A percentile compares a stretch with the other conserved stretches of the same genome.
These are phyloP conservation scores for Drosophila teissieri DNA, from an alignment of 1,140 invertebrate species.

Conservation along the genomic window DNA sequence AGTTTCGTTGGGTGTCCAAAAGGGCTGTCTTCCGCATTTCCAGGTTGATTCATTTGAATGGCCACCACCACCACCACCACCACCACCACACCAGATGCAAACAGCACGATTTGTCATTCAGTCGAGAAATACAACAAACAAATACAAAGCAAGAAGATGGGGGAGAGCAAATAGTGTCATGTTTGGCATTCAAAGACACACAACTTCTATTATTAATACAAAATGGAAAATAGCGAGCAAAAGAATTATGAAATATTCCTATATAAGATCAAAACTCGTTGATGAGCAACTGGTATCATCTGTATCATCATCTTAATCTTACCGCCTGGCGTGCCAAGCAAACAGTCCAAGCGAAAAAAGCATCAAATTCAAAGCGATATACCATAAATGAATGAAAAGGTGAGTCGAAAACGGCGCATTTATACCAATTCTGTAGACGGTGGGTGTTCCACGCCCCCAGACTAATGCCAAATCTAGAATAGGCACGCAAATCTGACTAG, in stretches of 20 bases:
- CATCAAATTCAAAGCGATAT: slow-evolving; percentile 1
- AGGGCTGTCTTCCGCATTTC: slow-evolving; percentile 43
- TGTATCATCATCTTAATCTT: slow-evolving; percentile 51
- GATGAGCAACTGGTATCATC: slow-evolving; percentile 59
- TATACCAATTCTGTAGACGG: slow-evolving; percentile 20
- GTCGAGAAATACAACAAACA: slow-evolving; percentile 22
- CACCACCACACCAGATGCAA: slow-evolving; percentile 48
- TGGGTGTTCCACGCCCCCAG: slow-evolving; percentile 45
- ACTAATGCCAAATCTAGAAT: slow-evolving; percentile 37
- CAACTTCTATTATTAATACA: slow-evolving; percentile 41
- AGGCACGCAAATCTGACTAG: slow-evolving; percentile 20
- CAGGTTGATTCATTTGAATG: slow-evolving; percentile 61
- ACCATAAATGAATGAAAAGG: slow-evolving; percentile 11
- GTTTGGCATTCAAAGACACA: slow-evolving; percentile 18
- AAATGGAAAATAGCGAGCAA: not conserved
- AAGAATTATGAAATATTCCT: slow-evolving; percentile 48
- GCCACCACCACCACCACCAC: slow-evolving; percentile 12
- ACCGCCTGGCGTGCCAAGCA: slow-evolving; percentile 24
- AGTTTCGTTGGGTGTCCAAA: slow-evolving; percentile 1
- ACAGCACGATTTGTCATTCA: slow-evolving; percentile 64
- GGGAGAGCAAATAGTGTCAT: slow-evolving; percentile 63
- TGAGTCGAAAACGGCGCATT: slow-evolving; percentile 30
- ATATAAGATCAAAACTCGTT: slow-evolving; percentile 69
- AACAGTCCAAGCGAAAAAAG: slow-evolving; percentile 24
- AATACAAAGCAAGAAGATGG: slow-evolving; percentile 10